Conservation (phyloP, 2,797 vertebrate genomes). For the Acanthopagrus latus region DNA sequence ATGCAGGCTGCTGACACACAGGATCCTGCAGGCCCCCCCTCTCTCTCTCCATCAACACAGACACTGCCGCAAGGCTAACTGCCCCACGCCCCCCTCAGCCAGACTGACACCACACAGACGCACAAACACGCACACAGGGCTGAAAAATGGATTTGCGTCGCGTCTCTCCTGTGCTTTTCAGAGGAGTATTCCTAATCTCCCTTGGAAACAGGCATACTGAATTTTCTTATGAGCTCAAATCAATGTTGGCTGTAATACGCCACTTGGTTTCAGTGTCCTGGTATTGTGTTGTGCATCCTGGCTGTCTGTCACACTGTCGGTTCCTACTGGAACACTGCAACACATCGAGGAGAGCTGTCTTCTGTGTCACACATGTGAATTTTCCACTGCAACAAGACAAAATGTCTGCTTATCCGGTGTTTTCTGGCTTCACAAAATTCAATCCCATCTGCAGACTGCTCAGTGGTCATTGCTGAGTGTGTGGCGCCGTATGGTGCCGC, state of each 20-base stretch:
- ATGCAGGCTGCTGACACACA: constrained; percentile 83
- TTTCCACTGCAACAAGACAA: background rate
- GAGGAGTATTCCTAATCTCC: constrained; percentile 42
- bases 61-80: constrained; percentile 67
- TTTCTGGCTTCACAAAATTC: background rate
- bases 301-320: constrained; percentile 20
- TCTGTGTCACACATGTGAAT: background rate
- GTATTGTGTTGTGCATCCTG: constrained; percentile 1
- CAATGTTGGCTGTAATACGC: constrained; percentile 29
- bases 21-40: constrained; percentile 79
- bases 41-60: constrained; percentile 70
- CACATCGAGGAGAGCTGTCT: background rate
- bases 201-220: constrained; percentile 26
- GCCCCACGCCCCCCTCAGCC: constrained; percentile 17
- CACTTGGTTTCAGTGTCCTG: background rate
- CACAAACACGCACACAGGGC: constrained; percentile 26
- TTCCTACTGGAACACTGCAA: constrained; percentile 15
- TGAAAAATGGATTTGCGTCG: constrained; percentile 50
- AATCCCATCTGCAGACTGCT: constrained; percentile 4
- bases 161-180: constrained; percentile 63
- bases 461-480: background rate
- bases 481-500: background rate
- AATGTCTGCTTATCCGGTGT: background rate
- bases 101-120: constrained; percentile 30
- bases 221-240: constrained; percentile 24